These are phyloP conservation scores for Poeciliopsis prolifica DNA, from an alignment of 2,113 vertebrate species.

Conservation along the genomic window DNA sequence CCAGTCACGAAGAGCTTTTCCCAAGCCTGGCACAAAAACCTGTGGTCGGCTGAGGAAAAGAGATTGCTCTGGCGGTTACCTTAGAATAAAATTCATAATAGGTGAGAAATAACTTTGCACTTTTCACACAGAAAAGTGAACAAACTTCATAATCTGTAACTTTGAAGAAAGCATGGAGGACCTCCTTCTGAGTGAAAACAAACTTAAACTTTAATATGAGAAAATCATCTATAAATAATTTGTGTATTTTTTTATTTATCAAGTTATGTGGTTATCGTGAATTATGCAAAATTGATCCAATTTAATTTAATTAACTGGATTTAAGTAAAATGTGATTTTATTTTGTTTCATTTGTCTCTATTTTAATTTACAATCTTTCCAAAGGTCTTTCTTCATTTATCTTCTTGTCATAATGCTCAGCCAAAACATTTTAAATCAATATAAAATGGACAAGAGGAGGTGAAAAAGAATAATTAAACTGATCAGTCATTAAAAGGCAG, in stretches of 20 bases:
- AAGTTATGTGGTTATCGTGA: neutral
- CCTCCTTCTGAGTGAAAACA: neutral
- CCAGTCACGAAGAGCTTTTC: conserved; percentile 55
- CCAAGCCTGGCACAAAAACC: conserved; percentile 54
- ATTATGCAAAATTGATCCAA: neutral
- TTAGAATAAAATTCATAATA: conserved; percentile 57
- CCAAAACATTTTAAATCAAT: neutral
- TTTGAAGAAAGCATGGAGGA: conserved; percentile 22
- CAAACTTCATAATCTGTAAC: conserved; percentile 44
- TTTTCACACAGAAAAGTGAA: conserved; percentile 12
- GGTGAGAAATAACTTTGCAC: conserved; percentile 14
- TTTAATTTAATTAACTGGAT: neutral
- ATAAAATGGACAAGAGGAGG: neutral
- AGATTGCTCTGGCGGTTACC: conserved; percentile 68
- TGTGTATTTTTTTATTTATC: neutral
- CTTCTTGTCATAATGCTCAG: neutral
- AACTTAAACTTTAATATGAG: conserved; percentile 2
- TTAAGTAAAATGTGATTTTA: neutral
- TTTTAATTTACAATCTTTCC: neutral
- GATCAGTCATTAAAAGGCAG: neutral
- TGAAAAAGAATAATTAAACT: neutral
- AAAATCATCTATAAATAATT: neutral
- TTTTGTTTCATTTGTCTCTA: neutral
- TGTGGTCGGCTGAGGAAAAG: conserved; percentile 67
- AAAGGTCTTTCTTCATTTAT: neutral